Base-by-base conservation (phyloP, 2,113 vertebrate species). In the Recurvirostra avosetta region DNA sequence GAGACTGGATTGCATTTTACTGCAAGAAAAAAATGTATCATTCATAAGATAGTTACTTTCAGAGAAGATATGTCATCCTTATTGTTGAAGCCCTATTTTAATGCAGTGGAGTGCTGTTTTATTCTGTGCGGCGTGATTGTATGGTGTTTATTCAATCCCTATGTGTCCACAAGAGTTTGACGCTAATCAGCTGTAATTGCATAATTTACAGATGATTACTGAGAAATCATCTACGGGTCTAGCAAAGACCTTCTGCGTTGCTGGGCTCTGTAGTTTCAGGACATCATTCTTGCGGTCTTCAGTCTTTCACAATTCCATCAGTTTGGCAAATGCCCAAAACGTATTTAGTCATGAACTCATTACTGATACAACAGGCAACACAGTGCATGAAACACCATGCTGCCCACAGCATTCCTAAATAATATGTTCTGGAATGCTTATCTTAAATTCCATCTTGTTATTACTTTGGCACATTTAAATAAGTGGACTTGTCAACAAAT, bases 321-420 rank as follows among this genome's bases (percentile, higher is more conserved):
- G 90, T 80, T 85, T 97, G 97, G 96, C 94, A 87, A 95, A 94
- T 95, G 61, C 56, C 85, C 96, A 95, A 75, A 96, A 94, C 1
- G 6, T 93, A 93, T 96, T 97, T 96, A 97, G 94, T 98, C 87
- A 96, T 97, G 92, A 98, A 95, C 91, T 97, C 98, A 98, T 98
- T 97, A 93, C 85, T 95, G 95, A 97, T 97, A 97, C 82, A 97
- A 81, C 94, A 96, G 87, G 96, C 96, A 98, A 80, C 88, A 88
- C 81, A 94, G 88, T 78, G 89, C 96, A 92, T 91, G 93, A 98
- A 98, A 93, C 88, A 95, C 87, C 88, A 79, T 93, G 95, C 91
- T 96, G 95, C 95, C 95, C 88, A 82, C 83, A 95, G 88, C 92
- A 97, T 97, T 98, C 93, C 86, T 93, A 68, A 95, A 82, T 95